Conservation (phyloP, 2,888 invertebrate genomes). For the Melanophora roralis region DNA sequence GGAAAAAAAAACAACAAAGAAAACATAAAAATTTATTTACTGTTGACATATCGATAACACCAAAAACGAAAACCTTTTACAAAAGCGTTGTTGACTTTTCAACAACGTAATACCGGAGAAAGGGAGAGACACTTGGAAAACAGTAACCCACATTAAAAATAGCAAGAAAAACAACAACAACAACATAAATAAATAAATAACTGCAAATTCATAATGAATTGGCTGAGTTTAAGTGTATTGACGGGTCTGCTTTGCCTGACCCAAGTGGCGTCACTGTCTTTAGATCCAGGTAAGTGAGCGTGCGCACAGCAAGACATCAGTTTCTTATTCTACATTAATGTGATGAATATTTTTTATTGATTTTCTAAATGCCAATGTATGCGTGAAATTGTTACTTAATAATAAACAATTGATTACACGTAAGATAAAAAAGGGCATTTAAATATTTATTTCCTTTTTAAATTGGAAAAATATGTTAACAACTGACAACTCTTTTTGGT, state of each 20-base stretch:
- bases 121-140: not conserved
- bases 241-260: constrained; percentile 70
- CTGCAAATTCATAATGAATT: constrained; percentile 69
- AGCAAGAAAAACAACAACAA: constrained; percentile 16
- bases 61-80: constrained; percentile 2
- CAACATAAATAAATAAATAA: constrained; percentile 48
- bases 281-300: constrained; percentile 75
- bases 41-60: constrained; percentile 51
- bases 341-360: constrained; percentile 42
- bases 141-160: constrained; percentile 7
- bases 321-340: not conserved
- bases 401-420: constrained; percentile 59
- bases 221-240: constrained; percentile 68
- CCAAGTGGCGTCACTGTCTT: constrained; percentile 74
- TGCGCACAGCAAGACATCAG: constrained; percentile 46
- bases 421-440: constrained; percentile 55
- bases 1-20: constrained; percentile 15
- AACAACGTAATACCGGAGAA: constrained; percentile 35
- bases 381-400: constrained; percentile 56
- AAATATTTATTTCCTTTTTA: constrained; percentile 50
- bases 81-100: constrained; percentile 37
- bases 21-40: constrained; percentile 47
- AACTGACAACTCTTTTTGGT: constrained; percentile 3
- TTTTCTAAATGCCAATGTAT: not conserved
- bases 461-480: not conserved